phyloP scores from a whole-genome alignment of 2,888 invertebrate genomes.

The Ennomos fuscantarius region DNA sequence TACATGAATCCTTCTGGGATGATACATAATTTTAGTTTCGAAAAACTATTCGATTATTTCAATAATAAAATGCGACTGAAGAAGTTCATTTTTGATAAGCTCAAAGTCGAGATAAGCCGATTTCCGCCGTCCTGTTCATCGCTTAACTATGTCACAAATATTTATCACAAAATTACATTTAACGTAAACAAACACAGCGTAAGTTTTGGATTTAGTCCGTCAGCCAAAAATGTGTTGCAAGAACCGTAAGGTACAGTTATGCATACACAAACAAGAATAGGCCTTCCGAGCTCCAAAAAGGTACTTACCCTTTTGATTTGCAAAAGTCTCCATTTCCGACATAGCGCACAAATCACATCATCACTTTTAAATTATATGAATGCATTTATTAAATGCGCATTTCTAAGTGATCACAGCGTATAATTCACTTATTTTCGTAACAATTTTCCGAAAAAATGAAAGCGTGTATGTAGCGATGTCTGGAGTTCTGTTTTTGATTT shows the following conservation, averaged over 20 bases:
- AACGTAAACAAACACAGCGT: slow-evolving; percentile 19
- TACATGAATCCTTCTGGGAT: neutral
- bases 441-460: slow-evolving; percentile 47
- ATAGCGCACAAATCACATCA: slow-evolving; percentile 70
- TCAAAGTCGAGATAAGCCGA: slow-evolving; percentile 27
- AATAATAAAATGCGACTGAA: slow-evolving; percentile 3
- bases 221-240: slow-evolving; percentile 67
- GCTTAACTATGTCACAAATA: slow-evolving; percentile 33
- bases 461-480: slow-evolving; percentile 50
- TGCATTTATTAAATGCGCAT: slow-evolving; percentile 41
- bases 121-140: slow-evolving; percentile 23
- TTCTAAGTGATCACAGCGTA: slow-evolving; percentile 36
- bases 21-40: neutral
- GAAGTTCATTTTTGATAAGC: slow-evolving; percentile 24
- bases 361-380: slow-evolving; percentile 57
- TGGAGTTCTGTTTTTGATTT: slow-evolving; percentile 55
- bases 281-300: slow-evolving; percentile 46
- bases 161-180: slow-evolving; percentile 28
- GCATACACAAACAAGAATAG: slow-evolving; percentile 76
- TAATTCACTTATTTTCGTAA: slow-evolving; percentile 35
- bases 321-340: slow-evolving; percentile 77
- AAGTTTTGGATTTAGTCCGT: slow-evolving; percentile 55
- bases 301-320: slow-evolving; percentile 78
- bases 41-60: neutral
- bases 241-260: slow-evolving; percentile 74